A percentile compares a stretch with the other conserved stretches of the same genome.
Conservation (phyloP, 2,888 invertebrate genomes). For the Acholoe squamosa region DNA sequence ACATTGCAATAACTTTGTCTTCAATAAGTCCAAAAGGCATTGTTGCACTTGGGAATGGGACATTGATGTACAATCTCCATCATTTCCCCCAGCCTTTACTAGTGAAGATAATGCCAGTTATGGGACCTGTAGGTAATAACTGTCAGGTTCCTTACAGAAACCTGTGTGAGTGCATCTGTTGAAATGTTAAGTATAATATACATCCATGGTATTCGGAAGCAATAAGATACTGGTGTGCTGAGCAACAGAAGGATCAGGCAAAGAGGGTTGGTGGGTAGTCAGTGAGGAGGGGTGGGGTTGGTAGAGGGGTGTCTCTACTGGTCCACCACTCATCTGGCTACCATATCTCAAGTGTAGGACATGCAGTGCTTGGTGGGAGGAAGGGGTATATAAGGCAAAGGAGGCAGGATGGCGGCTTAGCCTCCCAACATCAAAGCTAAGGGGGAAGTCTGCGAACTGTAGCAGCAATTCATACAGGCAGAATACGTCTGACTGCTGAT, state of each 20-base stretch:
- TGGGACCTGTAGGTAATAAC: background rate
- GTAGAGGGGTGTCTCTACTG: background rate
- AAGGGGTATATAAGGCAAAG: background rate
- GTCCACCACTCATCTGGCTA: background rate
- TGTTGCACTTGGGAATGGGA: too few relatives aligned
- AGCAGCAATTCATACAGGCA: slow-evolving; percentile 31
- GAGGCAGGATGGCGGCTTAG: background rate
- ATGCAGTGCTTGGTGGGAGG: background rate
- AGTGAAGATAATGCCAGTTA: background rate
- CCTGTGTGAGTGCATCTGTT: background rate
- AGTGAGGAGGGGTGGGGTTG: too few relatives aligned
- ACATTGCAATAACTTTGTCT: too few relatives aligned
- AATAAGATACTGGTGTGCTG: background rate
- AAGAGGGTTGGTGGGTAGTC: too few relatives aligned
- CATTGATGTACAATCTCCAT: too few relatives aligned
- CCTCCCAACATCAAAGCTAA: slow-evolving; percentile 46
- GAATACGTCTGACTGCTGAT: background rate
- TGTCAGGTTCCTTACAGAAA: background rate
- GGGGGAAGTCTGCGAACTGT: slow-evolving; percentile 40
- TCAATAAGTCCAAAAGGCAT: too few relatives aligned
- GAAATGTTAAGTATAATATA: slow-evolving; percentile 1
- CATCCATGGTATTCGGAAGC: background rate
- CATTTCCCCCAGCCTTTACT: background rate
- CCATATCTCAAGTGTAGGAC: slow-evolving; percentile 10
- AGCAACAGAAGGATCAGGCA: too few relatives aligned